phyloP scores from a whole-genome alignment of 2,113 vertebrate species.

The Chamaetylas fuelleborni region DNA sequence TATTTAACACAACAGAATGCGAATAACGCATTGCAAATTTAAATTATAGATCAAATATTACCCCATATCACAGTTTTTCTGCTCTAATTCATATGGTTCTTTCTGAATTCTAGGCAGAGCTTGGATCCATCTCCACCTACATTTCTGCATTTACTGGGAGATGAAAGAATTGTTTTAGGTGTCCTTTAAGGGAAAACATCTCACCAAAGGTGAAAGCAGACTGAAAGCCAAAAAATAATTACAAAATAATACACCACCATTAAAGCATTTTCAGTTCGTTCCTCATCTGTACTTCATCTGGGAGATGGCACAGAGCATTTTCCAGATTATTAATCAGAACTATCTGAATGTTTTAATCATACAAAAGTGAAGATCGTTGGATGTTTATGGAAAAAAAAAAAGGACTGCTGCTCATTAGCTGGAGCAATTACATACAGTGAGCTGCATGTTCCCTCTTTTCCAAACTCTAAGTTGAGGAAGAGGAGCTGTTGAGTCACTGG shows the following conservation, averaged over 20 bases:
- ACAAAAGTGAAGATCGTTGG: not conserved
- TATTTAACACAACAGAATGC: not conserved
- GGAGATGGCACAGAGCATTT: not conserved
- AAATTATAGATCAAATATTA: not conserved
- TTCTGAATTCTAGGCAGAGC: not conserved
- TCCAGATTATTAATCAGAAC: not conserved
- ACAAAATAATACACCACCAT: not conserved
- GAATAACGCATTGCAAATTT: not conserved
- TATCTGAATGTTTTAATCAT: not conserved
- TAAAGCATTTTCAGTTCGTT: not conserved
- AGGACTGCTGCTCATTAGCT: not conserved
- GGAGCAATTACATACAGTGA: not conserved
- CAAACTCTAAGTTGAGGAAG: not conserved
- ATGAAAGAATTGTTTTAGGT: not conserved
- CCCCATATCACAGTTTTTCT: not conserved
- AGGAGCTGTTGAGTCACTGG: not conserved
- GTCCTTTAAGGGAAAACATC: not conserved
- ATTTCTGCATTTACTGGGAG: not conserved
- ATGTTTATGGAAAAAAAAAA: not conserved
- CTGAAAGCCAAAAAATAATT: not conserved
- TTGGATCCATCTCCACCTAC: not conserved
- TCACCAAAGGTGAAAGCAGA: not conserved
- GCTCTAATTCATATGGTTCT: not conserved
- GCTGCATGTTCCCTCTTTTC: accelerated
- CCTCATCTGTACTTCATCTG: not conserved